phyloP scores from a whole-genome alignment of 2,888 invertebrate genomes.

The Xanthia icteritia region DNA sequence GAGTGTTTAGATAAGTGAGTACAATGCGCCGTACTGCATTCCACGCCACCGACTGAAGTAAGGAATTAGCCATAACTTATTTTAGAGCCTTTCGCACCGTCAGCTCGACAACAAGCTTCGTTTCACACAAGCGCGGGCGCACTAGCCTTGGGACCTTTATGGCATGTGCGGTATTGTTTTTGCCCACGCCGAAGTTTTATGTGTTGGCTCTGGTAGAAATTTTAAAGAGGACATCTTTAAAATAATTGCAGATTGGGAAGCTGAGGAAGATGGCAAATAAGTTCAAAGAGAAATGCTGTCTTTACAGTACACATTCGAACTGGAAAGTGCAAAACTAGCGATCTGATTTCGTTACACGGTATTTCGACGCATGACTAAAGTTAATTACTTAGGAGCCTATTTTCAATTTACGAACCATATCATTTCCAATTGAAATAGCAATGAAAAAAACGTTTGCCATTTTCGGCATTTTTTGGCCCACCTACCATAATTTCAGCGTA shows the following conservation, averaged over 20 bases:
- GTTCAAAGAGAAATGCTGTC: not conserved
- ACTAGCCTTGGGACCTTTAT: conserved; percentile 61
- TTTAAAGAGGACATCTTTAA: conserved; percentile 33
- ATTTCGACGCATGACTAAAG: not conserved
- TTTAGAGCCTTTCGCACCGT: conserved; percentile 75
- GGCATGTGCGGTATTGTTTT: conserved; percentile 68
- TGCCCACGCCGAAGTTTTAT: conserved; percentile 59
- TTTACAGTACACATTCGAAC: not conserved
- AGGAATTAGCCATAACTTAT: conserved; percentile 83
- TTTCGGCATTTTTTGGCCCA: not conserved
- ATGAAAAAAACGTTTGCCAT: not conserved
- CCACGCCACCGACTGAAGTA: conserved; percentile 75
- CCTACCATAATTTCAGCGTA: not conserved
- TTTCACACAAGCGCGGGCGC: conserved; percentile 66
- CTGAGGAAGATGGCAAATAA: not conserved
- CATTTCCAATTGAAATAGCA: not conserved
- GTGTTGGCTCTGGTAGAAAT: conserved; percentile 34
- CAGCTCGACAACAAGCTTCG: conserved; percentile 62
- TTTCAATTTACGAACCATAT: not conserved
- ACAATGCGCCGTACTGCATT: conserved; percentile 75
- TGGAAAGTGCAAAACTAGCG: not conserved
- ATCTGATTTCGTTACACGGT: not conserved
- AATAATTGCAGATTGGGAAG: not conserved
- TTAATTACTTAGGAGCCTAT: not conserved
- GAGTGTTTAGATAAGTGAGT: conserved; percentile 84